Evolutionary conservation across 2,113 vertebrate species (phyloP), one percentile per base, ranked within the genome.

Genomic region (Tachycineta bicolor): DNA sequence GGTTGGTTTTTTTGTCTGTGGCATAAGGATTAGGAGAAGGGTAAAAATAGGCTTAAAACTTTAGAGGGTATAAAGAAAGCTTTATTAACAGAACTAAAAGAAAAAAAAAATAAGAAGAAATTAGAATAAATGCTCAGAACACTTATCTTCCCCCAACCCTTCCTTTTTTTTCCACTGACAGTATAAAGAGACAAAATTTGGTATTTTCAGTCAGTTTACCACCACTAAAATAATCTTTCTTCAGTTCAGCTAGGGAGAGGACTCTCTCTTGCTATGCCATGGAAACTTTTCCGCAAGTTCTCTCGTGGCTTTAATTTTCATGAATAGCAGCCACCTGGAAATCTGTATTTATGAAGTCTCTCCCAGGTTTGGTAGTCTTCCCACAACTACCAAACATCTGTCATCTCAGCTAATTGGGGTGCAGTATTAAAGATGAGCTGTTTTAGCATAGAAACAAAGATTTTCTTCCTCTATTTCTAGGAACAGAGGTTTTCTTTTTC

Each of bases 311-410:
- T 31, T 47, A 31, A 37, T 60, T 37, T 39, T 76, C 12, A 25
- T 2, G 1, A 49, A 49, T 6, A 49, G 20, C 43, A 31, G 5
- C 11, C 3, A 1, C 11, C 55, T 1, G 1, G 9, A 37, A 24
- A 60, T 39, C 9, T 24, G 26, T n/a, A 39, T 29, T 37, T 7
- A 3, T 39, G 21, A 60, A 9, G 12, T 31, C 7, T 7, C 16
- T 76, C 28, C 12, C 15, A 19, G 0, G 4, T 49, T 60, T 49
- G 7, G 13, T n/a, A 44, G 7, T 31, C 3, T 39, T 76, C 44
- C 28, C 28, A 62, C 44, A 39, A 11, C 16, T 20, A 33, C 34
- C n/a, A 39, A 52, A 19, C 16, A 33, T 4, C 0, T 6, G 5
- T 39, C 12, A 25, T 39, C 56, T 76, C 44, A 62, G 10, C 3